Evolutionary conservation across 1,140 invertebrate genomes (phyloP), one percentile per base, ranked within the genome.

Genomic region (Thaumatotibia leucotreta): DNA sequence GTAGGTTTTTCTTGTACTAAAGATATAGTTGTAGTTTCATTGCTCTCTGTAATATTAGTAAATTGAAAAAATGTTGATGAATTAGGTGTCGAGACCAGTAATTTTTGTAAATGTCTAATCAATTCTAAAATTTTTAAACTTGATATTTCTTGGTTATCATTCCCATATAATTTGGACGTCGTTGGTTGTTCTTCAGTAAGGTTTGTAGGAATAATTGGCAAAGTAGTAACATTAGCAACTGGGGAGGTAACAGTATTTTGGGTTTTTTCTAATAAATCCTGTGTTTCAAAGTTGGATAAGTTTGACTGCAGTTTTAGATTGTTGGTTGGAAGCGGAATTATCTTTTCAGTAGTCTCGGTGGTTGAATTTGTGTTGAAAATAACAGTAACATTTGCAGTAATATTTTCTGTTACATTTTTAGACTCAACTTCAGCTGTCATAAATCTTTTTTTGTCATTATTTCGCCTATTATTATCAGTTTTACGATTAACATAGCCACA

Each of bases 401-500:
- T 17, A 64, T 61, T 39, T 20, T 45, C 17, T 20, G 39, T 45
- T n/a, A 45, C 6, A 17, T 45, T 45, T 45, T 6, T 17, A 9
- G 20, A 20, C 20, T 17, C 8, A 45, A 6, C 8, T 20, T 6
- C 6, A 45, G 6, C 9, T 20, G 17, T 2, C n/a, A 45, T 6
- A 0, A 2, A 11, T 39, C 6, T 14, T n/a, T n/a, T 45, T 14
- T 45, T 6, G 14, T 45, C 8, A 45, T 45, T 45, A 45, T 45
- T 45, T 8, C 74, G 73, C 71, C 75, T 75, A 0, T 61, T 33
- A 61, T 68, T 63, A 32, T 52, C 63, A 68, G 76, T 78, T 22
- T 76, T 76, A 6, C 66, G 70, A 6, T 45, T 63, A 63, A 75
- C 63, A 70, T 88, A 88, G 6, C 84, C 86, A 72, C 86, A 88